Evolutionary conservation across 2,797 vertebrate genomes (phyloP).

Genomic region (Oreonectes daqikongensis): DNA sequence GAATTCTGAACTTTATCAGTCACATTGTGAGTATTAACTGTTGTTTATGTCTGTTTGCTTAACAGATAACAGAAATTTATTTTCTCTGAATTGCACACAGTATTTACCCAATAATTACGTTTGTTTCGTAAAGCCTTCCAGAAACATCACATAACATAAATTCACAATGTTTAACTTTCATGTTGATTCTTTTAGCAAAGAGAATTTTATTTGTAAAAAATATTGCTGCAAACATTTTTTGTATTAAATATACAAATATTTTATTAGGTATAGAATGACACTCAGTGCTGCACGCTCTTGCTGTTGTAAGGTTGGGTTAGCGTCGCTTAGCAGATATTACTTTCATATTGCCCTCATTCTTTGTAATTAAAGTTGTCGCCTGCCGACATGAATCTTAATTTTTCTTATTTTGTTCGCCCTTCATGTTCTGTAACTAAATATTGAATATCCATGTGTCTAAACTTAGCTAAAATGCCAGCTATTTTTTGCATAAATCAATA

Average conservation of each 20-base stretch:
- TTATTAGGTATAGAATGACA: too few relatives aligned
- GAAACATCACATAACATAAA: background rate
- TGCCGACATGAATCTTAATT: background rate
- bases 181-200: background rate
- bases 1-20: too few relatives aligned
- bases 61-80: too few relatives aligned
- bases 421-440: background rate
- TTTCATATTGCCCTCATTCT: background rate
- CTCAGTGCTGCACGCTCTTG: background rate
- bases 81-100: too few relatives aligned
- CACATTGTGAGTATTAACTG: too few relatives aligned
- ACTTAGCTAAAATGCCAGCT: background rate
- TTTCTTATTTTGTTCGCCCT: background rate
- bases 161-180: background rate
- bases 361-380: constrained; percentile 2
- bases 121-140: background rate
- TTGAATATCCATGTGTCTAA: background rate
- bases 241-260: too few relatives aligned
- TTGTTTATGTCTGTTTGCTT: too few relatives aligned
- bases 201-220: background rate
- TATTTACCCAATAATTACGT: too few relatives aligned
- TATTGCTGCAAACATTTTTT: too few relatives aligned
- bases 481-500: background rate
- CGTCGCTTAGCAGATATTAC: background rate
- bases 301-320: background rate